These are phyloP conservation scores for Brachynemurus nebulosus DNA, from an alignment of 2,888 invertebrate species.

Conservation along the genomic window DNA sequence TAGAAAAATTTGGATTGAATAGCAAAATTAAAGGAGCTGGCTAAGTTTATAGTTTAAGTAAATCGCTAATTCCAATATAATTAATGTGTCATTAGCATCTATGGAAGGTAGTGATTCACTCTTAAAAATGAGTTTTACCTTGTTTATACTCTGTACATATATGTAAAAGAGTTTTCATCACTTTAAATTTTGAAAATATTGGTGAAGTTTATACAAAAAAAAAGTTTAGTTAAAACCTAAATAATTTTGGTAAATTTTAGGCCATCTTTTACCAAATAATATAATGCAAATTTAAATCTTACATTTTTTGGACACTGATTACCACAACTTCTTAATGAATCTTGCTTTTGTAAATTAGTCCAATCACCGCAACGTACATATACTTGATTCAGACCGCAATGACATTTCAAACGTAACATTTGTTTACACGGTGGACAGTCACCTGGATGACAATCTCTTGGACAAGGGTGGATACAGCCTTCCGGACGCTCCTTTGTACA, in stretches of 20 bases:
- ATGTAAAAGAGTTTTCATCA: no score
- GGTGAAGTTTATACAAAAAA: background rate
- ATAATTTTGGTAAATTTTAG: no score
- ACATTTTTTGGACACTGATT: slow-evolving; percentile 78
- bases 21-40: no score
- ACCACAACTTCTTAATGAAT: slow-evolving; percentile 45
- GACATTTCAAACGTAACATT: slow-evolving; percentile 57
- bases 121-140: no score
- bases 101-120: no score
- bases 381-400: slow-evolving; percentile 65
- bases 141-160: no score
- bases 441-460: slow-evolving; percentile 54
- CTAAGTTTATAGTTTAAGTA: no score
- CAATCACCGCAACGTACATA: slow-evolving; percentile 62
- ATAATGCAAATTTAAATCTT: slow-evolving; percentile 21
- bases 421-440: slow-evolving; percentile 62
- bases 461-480: slow-evolving; percentile 64
- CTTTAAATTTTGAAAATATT: background rate
- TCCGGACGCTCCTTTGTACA: slow-evolving; percentile 50
- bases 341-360: slow-evolving; percentile 33
- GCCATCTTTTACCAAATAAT: no score
- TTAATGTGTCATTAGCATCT: no score
- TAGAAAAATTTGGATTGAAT: no score
- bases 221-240: no score
- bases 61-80: no score